phyloP scores from a whole-genome alignment of 2,113 vertebrate genomes.

The Ameiurus melas region DNA sequence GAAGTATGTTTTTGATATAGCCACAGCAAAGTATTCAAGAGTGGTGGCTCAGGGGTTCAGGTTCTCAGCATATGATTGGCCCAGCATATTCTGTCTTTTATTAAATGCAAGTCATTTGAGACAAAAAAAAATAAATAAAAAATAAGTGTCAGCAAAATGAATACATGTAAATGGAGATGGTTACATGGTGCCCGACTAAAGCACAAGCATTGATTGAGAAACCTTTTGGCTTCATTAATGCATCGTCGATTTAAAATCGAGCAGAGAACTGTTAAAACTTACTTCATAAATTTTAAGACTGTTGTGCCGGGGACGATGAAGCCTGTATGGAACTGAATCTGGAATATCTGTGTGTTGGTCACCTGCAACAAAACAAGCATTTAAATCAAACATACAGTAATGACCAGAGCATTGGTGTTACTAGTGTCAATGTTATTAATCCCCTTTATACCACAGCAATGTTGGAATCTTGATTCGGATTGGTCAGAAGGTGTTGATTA shows the following conservation, averaged over 20 bases:
- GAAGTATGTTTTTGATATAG: background rate
- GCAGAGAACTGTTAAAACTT: slow-evolving; percentile 58
- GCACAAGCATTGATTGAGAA: background rate
- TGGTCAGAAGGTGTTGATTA: background rate
- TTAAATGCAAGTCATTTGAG: background rate
- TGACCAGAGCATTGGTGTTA: background rate
- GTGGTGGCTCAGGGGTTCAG: background rate
- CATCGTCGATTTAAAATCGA: background rate
- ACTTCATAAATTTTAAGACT: slow-evolving; percentile 93
- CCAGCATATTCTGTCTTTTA: background rate
- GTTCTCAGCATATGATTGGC: background rate
- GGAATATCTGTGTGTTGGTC: slow-evolving; percentile 97
- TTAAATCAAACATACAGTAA: slow-evolving; percentile 33
- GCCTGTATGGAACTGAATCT: slow-evolving; percentile 98
- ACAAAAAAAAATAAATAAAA: background rate
- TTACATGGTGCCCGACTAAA: background rate
- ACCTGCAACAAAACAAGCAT: slow-evolving; percentile 71
- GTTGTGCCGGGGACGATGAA: slow-evolving; percentile 91
- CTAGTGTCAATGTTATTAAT: too few relatives aligned
- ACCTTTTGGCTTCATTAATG: background rate
- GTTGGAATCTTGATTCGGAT: background rate
- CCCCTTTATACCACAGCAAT: background rate
- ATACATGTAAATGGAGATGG: background rate
- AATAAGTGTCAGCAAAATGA: slow-evolving; percentile 52
- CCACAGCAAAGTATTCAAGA: background rate